Percentiles rank a stretch among this genome's conserved stretches.
Evolutionary conservation across 2,113 vertebrate genomes (phyloP).

Genomic region (Notarius quadriscutis): DNA sequence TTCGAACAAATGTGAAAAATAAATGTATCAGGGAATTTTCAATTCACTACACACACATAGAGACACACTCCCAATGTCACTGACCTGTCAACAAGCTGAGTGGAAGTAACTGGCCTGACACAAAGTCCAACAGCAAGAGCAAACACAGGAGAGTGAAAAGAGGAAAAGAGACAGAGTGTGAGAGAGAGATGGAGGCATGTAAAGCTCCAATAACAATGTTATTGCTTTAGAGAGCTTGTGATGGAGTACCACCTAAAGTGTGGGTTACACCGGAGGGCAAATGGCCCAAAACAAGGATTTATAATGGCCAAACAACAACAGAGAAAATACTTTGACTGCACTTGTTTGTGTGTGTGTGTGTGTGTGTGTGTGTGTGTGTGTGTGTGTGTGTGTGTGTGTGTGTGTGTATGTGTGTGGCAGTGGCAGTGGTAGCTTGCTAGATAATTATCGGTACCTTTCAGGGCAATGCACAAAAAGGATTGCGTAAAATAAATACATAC

Average conservation of each 20-base stretch:
- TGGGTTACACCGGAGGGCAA: constrained; percentile 30
- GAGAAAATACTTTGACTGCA: constrained; percentile 13
- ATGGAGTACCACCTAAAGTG: constrained; percentile 41
- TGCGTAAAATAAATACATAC: not conserved
- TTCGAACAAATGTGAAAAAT: constrained; percentile 2
- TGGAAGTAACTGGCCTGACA: constrained; percentile 46
- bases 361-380: not conserved
- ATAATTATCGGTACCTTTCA: not conserved
- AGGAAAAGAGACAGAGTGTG: constrained; percentile 17
- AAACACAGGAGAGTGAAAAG: constrained; percentile 37
- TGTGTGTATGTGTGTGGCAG: no score
- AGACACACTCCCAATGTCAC: constrained; percentile 38
- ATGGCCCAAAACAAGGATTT: constrained; percentile 28
- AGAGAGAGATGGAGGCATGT: constrained; percentile 13
- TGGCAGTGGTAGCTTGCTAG: not conserved
- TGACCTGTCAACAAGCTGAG: constrained; percentile 46
- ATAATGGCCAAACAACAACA: constrained; percentile 2
- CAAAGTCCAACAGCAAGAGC: constrained; percentile 43
- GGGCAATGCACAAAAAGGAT: not conserved
- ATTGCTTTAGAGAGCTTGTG: constrained; percentile 42
- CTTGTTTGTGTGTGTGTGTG: not conserved
- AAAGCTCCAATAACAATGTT: constrained; percentile 45
- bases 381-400: not conserved
- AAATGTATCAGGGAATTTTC: constrained; percentile 18
- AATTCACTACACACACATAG: constrained; percentile 30